Evolutionary conservation across 1,140 invertebrate genomes (phyloP), one percentile per base, ranked within the genome.

Genomic region (Cataglyphis hispanica): DNA sequence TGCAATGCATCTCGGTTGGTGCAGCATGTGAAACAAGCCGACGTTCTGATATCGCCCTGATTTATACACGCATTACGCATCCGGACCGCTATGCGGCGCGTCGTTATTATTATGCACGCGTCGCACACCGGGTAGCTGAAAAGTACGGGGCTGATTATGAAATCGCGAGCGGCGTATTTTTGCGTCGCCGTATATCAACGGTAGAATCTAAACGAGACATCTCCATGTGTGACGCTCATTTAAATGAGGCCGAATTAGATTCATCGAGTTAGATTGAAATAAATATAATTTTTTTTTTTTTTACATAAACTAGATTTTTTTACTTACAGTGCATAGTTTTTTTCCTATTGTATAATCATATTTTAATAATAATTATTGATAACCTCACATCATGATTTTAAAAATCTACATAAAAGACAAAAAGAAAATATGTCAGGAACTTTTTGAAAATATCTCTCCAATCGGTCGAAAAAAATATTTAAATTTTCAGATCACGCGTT

Each of bases 51-150:
- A 91, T 89, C 89, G 74, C 80, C 69, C 81, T 91, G 90, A 91
- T 91, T 91, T 91, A 91, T 91, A 91, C 69, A 89, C 90, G 90
- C 87, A 91, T 91, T 91, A 91, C 72, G 46, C 85, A 91, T 87
- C 77, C 85, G 80, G 90, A 80, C 81, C 58, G 81, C 72, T 69
- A 60, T 61, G 31, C 56, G 56, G 80, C 61, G 67, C 75, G 61
- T 86, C 37, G 69, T 87, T 87, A 86, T 90, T 90, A 86, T 74
- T 90, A 86, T 74, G 46, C 56, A 63, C 86, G 22, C 34, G n/a
- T n/a, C 50, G 78, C 13, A 22, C 56, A 86, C 40, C 11, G 40
- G 25, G 31, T 53, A 69, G 56, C 11, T 64, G 53, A 69, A 61
- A 84, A 88, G 53, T 72, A 72, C 31, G 19, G 3, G 13, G 3